Conservation (phyloP, 2,797 vertebrate genomes). For the Prionace glauca region DNA sequence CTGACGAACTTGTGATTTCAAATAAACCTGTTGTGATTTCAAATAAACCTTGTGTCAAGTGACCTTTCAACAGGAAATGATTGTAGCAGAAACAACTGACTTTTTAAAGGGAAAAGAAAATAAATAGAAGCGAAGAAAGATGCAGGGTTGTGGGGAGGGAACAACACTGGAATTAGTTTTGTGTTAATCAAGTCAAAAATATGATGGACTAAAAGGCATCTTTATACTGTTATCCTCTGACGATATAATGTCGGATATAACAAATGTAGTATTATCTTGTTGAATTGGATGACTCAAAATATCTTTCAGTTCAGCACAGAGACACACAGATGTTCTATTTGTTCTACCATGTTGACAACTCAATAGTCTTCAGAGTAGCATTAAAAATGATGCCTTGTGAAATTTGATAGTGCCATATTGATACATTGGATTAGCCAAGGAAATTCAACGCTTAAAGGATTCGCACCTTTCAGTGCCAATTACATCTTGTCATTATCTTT, state of each 20-base stretch:
- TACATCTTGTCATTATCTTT: background rate
- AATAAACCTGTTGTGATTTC: no score
- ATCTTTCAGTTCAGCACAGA: background rate
- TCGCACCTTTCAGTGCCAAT: background rate
- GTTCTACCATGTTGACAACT: background rate
- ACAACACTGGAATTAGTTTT: background rate
- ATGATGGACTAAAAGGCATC: background rate
- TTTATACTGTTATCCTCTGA: background rate
- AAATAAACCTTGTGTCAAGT: no score
- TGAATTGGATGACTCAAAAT: background rate
- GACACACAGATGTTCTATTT: background rate
- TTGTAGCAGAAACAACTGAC: background rate
- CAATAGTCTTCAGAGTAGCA: background rate
- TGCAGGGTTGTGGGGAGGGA: background rate
- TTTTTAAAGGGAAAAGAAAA: background rate
- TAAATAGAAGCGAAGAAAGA: background rate
- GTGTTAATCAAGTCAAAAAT: background rate
- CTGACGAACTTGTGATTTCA: no score
- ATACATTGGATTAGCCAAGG: background rate
- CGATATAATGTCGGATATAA: background rate
- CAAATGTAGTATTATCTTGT: background rate
- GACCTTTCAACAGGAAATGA: background rate
- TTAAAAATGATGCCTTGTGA: background rate
- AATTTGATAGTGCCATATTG: slow-evolving; percentile 21
- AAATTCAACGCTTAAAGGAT: background rate